Percentiles rank a stretch among this genome's conserved stretches.
phyloP scores from a whole-genome alignment of 2,797 vertebrate species.

The Pangasius macronema region DNA sequence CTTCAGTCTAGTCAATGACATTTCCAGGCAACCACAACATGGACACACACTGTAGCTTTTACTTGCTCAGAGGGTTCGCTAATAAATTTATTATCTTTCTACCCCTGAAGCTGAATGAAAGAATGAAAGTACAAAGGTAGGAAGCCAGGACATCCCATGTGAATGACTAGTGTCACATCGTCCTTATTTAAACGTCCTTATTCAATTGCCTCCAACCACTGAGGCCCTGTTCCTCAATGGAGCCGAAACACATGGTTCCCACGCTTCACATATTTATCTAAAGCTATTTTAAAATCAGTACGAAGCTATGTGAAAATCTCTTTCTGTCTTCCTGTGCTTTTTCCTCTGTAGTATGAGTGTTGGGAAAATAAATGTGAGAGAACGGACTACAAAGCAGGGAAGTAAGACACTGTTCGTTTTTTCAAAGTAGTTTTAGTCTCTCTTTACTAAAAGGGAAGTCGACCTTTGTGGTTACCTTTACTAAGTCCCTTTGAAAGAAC shows the following conservation, averaged over 20 bases:
- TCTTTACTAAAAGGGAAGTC: too few relatives aligned
- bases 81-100: background rate
- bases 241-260: conserved; percentile 72
- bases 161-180: background rate
- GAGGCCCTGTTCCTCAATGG: conserved; percentile 15
- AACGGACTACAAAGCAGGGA: background rate
- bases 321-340: conserved; percentile 66
- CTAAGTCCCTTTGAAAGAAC: too few relatives aligned
- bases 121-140: too few relatives aligned
- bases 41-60: background rate
- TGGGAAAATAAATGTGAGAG: conserved; percentile 23
- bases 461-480: too few relatives aligned
- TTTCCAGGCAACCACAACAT: background rate
- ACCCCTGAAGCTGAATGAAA: background rate
- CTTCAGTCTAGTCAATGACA: background rate
- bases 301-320: conserved; percentile 40
- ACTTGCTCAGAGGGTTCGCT: background rate
- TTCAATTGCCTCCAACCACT: conserved; percentile 3
- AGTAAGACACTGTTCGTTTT: background rate
- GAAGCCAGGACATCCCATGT: background rate
- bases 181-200: background rate
- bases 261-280: conserved; percentile 74
- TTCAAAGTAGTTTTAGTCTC: too few relatives aligned
- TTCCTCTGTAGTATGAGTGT: conserved; percentile 74
- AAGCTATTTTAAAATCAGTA: conserved; percentile 71